phyloP scores from a whole-genome alignment of 2,888 invertebrate genomes.

The Cynaeus angustus region DNA sequence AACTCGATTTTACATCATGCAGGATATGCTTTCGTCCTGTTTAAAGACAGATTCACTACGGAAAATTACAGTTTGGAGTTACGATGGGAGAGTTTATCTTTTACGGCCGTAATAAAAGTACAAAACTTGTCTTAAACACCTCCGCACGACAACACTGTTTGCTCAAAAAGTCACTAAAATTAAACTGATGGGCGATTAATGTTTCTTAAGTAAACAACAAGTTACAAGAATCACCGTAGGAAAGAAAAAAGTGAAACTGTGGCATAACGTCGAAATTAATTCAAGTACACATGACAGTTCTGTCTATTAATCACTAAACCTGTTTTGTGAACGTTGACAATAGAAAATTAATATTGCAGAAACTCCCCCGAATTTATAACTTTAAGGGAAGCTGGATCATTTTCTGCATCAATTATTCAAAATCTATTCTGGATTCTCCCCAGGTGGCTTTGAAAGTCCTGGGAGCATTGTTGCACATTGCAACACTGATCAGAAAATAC shows the following conservation, averaged over 20 bases:
- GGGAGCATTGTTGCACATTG: background rate
- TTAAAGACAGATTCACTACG: background rate
- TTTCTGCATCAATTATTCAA: slow-evolving; percentile 7
- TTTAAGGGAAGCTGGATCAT: slow-evolving; percentile 1
- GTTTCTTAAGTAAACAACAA: background rate
- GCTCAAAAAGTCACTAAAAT: slow-evolving; percentile 1
- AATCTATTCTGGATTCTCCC: background rate
- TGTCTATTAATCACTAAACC: background rate
- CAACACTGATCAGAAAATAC: too few species aligned
- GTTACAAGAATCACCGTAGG: too few species aligned
- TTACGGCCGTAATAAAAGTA: slow-evolving; percentile 4
- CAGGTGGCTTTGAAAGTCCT: background rate
- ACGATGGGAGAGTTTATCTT: slow-evolving; percentile 4
- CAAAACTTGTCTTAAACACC: slow-evolving; percentile 2
- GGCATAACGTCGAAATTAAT: too few species aligned
- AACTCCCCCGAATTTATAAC: background rate
- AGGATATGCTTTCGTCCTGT: too few species aligned
- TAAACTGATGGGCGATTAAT: slow-evolving; percentile 4
- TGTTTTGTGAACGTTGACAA: background rate
- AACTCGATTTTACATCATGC: too few species aligned
- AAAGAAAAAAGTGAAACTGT: too few species aligned
- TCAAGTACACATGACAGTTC: too few species aligned
- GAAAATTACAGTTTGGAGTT: slow-evolving; percentile 2
- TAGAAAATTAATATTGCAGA: slow-evolving; percentile 4
- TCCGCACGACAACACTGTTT: slow-evolving; percentile 1